These are phyloP conservation scores for Hecatera dysodea DNA, from an alignment of 2,888 invertebrate genomes.

Conservation along the genomic window DNA sequence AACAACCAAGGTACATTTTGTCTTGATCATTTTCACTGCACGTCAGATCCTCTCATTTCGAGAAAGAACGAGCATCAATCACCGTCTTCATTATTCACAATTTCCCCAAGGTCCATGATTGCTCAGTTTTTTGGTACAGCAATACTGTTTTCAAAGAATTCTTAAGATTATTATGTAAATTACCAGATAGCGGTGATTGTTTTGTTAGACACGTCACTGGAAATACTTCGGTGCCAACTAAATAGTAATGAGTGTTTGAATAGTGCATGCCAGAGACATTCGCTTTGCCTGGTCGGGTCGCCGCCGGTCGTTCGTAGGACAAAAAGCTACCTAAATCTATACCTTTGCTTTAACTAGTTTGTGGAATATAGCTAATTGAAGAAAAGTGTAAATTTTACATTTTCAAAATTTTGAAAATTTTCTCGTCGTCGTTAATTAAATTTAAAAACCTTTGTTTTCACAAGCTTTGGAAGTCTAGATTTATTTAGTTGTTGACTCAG, in stretches of 20 bases:
- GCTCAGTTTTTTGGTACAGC: neutral
- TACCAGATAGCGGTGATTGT: conserved; percentile 36
- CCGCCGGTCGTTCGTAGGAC: too few species aligned
- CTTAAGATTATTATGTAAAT: conserved; percentile 19
- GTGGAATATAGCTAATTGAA: neutral
- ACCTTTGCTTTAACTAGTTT: neutral
- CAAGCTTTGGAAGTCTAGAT: neutral
- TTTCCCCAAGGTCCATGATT: neutral
- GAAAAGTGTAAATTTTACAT: neutral
- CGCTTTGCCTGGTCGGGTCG: neutral
- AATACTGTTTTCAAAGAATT: conserved; percentile 5
- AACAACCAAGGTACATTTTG: neutral
- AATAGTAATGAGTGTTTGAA: conserved; percentile 25
- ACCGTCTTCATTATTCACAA: neutral
- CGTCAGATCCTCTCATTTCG: neutral
- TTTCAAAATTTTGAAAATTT: neutral
- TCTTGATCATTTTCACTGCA: neutral
- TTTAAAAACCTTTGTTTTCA: conserved; percentile 4
- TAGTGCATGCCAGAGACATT: conserved; percentile 17
- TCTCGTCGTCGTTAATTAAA: conserved; percentile 5
- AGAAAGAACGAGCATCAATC: neutral
- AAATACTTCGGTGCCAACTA: conserved; percentile 47
- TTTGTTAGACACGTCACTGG: conserved; percentile 37
- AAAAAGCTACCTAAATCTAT: neutral
- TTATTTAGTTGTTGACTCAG: conserved; percentile 28